Evolutionary conservation across 2,797 vertebrate species (phyloP).

Genomic region (Halcyon badia): DNA sequence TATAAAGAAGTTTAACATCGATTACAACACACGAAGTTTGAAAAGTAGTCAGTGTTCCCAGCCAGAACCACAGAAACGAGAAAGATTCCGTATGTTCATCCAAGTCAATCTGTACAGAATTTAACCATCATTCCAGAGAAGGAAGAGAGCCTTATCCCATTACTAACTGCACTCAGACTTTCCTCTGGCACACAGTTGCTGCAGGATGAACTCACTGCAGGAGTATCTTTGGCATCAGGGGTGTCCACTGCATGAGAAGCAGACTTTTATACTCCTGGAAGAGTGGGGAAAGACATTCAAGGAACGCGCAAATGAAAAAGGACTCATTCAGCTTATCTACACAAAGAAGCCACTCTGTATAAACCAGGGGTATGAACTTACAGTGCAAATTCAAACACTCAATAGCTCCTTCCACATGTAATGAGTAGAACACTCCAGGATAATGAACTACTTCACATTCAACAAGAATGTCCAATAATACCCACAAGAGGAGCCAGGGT

Average conservation of each 20-base stretch:
- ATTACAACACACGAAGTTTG: neutral
- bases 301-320: neutral
- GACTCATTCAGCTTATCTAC: neutral
- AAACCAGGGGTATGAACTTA: neutral
- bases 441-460: neutral
- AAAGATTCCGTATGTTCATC: neutral
- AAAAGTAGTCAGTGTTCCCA: neutral
- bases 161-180: neutral
- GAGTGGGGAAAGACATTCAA: neutral
- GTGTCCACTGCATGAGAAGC: neutral
- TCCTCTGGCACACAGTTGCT: neutral
- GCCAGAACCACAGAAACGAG: neutral
- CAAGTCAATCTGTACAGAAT: neutral
- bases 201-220: neutral
- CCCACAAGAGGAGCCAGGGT: neutral
- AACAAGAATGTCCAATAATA: neutral
- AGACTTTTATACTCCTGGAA: neutral
- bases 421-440: neutral
- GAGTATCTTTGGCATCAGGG: neutral
- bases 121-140: neutral
- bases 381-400: neutral
- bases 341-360: neutral
- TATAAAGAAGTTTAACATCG: neutral
- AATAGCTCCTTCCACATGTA: fast-evolving
- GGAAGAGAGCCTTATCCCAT: neutral